These are phyloP conservation scores for Poecile atricapillus DNA, from an alignment of 2,113 vertebrate species.

Conservation along the genomic window DNA sequence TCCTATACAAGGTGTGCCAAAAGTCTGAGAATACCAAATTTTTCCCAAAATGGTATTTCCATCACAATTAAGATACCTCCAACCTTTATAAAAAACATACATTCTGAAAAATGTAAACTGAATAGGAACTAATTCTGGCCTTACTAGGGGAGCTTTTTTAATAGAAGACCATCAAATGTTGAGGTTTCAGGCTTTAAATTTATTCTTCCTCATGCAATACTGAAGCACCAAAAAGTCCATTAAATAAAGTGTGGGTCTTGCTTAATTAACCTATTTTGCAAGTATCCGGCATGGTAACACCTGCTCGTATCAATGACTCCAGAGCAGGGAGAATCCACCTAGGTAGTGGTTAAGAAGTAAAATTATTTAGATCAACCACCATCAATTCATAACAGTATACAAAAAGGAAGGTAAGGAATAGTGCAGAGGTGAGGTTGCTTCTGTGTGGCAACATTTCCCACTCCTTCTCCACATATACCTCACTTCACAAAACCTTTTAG, in stretches of 20 bases:
- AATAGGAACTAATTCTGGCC: not conserved
- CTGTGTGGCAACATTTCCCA: not conserved
- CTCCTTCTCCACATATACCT: not conserved
- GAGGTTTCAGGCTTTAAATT: not conserved
- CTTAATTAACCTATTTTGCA: not conserved
- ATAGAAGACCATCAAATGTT: not conserved
- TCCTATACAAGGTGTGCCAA: not conserved
- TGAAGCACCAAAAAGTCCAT: not conserved
- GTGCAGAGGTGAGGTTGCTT: not conserved
- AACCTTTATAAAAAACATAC: not conserved
- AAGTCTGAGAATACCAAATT: not conserved
- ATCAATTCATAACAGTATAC: not conserved
- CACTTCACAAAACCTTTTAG: constrained; percentile 41
- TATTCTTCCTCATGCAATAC: not conserved
- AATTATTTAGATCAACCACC: not conserved
- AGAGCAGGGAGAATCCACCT: not conserved
- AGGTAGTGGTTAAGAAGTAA: not conserved
- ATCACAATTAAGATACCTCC: not conserved
- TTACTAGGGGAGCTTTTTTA: not conserved
- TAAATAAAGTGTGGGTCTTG: not conserved
- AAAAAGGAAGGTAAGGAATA: not conserved
- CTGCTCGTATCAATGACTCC: not conserved
- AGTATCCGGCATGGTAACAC: not conserved
- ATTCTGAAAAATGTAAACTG: not conserved
- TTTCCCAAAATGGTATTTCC: not conserved